Base-by-base conservation (phyloP, 1,140 invertebrate species). In the Dendrolimus kikuchii region DNA sequence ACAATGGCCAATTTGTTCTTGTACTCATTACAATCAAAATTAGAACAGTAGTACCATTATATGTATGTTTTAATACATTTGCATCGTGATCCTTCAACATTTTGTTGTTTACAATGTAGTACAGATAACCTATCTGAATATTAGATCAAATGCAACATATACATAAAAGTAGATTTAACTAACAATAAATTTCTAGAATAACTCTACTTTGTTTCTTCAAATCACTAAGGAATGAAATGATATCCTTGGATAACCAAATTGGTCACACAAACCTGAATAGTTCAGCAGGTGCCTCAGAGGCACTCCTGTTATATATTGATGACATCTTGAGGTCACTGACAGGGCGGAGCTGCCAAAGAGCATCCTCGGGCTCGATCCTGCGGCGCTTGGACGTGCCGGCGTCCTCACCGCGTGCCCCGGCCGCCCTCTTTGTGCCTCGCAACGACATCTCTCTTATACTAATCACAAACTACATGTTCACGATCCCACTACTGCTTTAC, bases 281-380 rank as follows among this genome's bases (percentile, higher is more conserved):
- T 89, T 97, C 95, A 66, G 95, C 95, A 49, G 95, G 95, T 72
- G 94, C 94, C 84, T 96, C 95, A 40, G 94, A 93, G 57, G 94
- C 94, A 77, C 92, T 95, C 67, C 95, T 92, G 84, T 97, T 96
- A 84, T 96, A 97, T 73, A 96, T 96, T 74, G 93, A 93, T 70
- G 93, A 92, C 88, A 94, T 94, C 88, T 96, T 96, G 74, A 96
- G 92, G 86, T 96, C 95, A 81, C 92, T 93, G 71, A 94, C 90
- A 67, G 94, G 92, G 59, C 94, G 90, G 64, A 94, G 93, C 74
- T 94, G 94, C 94, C 94, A 95, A 59, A 91, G 90, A 66, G 90
- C 89, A 69, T 91, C 91, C 64, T 92, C 90, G 66, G 91, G 89
- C 88, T 90, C 91, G 78, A 89, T 88, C 79, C 91, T 89, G 73